These are phyloP conservation scores for Sigmodon hispidus DNA, from an alignment of 2,113 vertebrate genomes.

Conservation along the genomic window DNA sequence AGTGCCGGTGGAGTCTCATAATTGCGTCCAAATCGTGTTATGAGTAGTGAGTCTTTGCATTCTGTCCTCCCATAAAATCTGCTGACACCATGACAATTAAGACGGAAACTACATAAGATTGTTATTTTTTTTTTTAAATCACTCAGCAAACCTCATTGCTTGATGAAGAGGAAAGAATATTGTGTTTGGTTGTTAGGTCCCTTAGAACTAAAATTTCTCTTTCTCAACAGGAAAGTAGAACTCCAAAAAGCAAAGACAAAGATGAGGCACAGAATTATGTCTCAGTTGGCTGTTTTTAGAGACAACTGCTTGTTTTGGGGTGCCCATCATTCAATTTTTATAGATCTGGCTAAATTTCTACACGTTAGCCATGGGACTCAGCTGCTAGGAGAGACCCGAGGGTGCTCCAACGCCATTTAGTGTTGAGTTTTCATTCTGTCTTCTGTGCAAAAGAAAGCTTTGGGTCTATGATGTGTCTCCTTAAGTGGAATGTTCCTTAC, in stretches of 20 bases:
- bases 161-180: slow-evolving; percentile 41
- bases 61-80: slow-evolving; percentile 74
- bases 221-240: neutral
- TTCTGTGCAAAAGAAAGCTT: neutral
- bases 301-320: neutral
- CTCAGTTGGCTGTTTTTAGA: slow-evolving; percentile 39
- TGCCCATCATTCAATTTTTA: slow-evolving; percentile 27
- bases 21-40: slow-evolving; percentile 68
- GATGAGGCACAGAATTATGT: neutral
- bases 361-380: neutral
- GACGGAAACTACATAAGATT: slow-evolving; percentile 38
- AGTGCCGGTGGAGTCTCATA: slow-evolving; percentile 71
- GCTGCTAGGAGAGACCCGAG: neutral
- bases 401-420: neutral
- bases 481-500: slow-evolving; percentile 19
- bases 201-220: slow-evolving; percentile 10
- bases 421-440: slow-evolving; percentile 15
- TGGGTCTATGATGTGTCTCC: neutral
- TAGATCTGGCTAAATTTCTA: slow-evolving; percentile 46
- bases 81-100: slow-evolving; percentile 64
- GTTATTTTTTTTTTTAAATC: neutral
- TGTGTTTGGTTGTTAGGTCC: neutral
- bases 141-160: slow-evolving; percentile 33
- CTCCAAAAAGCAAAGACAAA: neutral
- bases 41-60: slow-evolving; percentile 56